Percentiles rank a stretch among this genome's conserved stretches.
phyloP scores from a whole-genome alignment of 2,797 vertebrate genomes.

The Scolopax bukidnonensis region DNA sequence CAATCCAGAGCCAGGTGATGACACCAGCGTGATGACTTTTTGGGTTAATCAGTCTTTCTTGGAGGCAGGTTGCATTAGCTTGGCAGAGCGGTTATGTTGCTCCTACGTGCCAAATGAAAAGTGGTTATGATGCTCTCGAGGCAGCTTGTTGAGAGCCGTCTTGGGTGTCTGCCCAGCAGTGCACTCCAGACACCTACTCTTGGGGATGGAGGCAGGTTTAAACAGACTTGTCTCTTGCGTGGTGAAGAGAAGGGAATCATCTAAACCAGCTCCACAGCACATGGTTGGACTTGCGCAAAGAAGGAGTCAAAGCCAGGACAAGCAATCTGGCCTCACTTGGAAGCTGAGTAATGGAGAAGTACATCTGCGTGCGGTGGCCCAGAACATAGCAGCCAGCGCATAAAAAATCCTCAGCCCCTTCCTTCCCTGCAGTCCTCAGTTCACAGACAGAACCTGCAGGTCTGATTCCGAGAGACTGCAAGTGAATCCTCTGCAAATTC shows the following conservation, averaged over 20 bases:
- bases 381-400: background rate
- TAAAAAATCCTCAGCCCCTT: background rate
- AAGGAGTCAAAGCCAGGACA: background rate
- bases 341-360: background rate
- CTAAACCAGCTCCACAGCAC: background rate
- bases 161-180: slow-evolving; percentile 17
- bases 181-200: slow-evolving; percentile 11
- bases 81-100: background rate
- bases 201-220: background rate
- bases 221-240: background rate
- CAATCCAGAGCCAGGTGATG: background rate
- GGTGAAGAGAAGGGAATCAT: background rate
- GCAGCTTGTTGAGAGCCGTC: slow-evolving; percentile 5
- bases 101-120: background rate
- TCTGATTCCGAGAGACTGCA: background rate
- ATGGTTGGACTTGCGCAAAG: background rate
- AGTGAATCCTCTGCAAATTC: background rate
- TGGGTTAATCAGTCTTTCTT: background rate
- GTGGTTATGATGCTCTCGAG: background rate
- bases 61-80: background rate
- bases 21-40: background rate
- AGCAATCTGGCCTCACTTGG: background rate
- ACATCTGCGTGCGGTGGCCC: background rate
- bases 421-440: background rate
- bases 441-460: background rate